Evolutionary conservation across 2,888 invertebrate species (phyloP), one percentile per base, ranked within the genome.

Genomic region (Petrophora chlorosata): DNA sequence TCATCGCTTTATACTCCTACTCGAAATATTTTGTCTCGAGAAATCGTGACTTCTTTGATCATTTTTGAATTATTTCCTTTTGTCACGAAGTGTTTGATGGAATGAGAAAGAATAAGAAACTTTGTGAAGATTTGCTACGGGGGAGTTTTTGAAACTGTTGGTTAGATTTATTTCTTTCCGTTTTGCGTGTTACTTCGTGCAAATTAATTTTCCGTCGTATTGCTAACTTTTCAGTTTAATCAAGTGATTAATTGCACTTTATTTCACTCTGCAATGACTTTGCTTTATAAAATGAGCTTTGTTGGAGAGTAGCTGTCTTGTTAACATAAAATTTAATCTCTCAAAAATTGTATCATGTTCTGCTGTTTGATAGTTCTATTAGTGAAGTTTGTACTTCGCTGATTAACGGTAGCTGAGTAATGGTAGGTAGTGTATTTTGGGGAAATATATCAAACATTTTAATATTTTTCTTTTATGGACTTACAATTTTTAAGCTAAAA

Each of bases 131-230:
- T 73, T 69, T 66, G 61, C 63, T 61, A 53, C 60, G 53, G 44
- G 50, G 68, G 70, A 72, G 69, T 76, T 67, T 63, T 23, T n/a
- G 55, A 67, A 73, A 75, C 67, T 75, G n/a, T n/a, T n/a, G 54
- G 54, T 64, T 60, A 68, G 69, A 75, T 76, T 72, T 74, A 72
- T 76, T 71, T 73, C 70, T 72, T 69, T 66, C 62, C 61, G 52
- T 19, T 51, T 56, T 65, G 63, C 65, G 62, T 65, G 57, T 56
- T 40, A 59, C 43, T 66, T 47, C 22, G 47, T 53, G 47, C 41
- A 64, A 67, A 70, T 62, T 67, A 59, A 67, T 69, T 72, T 67
- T 61, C 61, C 63, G 57, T 58, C 42, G 49, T 58, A 51, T 57
- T 47, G 22, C 46, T 50, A 71, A 70, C 69, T 70, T 73, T 69